phyloP scores from a whole-genome alignment of 2,113 vertebrate genomes.

The Accipiter virgatus region DNA sequence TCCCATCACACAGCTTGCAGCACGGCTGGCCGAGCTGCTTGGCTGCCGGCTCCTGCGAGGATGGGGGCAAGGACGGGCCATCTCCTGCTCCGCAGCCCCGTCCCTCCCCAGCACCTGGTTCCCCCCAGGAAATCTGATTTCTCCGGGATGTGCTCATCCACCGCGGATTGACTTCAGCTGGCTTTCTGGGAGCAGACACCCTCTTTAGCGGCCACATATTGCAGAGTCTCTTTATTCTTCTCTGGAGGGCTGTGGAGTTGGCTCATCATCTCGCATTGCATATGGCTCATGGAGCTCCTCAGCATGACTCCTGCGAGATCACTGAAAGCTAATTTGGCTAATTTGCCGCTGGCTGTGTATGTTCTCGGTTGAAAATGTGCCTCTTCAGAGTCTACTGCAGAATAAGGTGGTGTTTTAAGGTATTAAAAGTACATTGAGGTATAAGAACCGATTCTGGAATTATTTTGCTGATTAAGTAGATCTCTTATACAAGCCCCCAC shows the following conservation, averaged over 20 bases:
- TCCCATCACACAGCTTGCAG: neutral
- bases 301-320: neutral
- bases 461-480: neutral
- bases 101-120: neutral
- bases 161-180: accelerated
- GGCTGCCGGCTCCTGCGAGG: neutral
- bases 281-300: neutral
- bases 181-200: neutral
- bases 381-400: neutral
- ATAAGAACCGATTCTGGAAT: neutral
- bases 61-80: accelerated
- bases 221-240: neutral
- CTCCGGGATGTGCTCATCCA: neutral
- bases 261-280: neutral
- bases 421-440: neutral
- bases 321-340: neutral
- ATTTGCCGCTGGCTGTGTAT: neutral
- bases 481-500: neutral
- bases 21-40: neutral
- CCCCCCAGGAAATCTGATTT: neutral
- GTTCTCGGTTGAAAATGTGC: neutral
- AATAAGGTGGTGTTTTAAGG: neutral
- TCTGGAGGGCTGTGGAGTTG: neutral
- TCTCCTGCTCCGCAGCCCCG: neutral
- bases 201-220: accelerated